Evolutionary conservation across 2,888 invertebrate genomes (phyloP).

Genomic region (Torymus tubicola): DNA sequence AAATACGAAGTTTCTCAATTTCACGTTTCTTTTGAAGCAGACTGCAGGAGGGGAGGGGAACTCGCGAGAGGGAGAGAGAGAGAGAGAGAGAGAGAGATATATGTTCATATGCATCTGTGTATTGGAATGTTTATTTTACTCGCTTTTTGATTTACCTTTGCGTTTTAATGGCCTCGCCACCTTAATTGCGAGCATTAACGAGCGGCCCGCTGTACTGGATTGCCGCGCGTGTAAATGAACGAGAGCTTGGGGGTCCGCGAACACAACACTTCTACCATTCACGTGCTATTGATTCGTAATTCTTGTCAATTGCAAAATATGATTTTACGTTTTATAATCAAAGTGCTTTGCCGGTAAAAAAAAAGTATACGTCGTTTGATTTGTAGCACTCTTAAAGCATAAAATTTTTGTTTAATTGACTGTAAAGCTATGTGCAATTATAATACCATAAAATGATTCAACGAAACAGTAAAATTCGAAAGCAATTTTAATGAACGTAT

Average conservation of each 20-base stretch:
- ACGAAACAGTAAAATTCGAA: conserved; percentile 13
- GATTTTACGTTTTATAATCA: background rate
- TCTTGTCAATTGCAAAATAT: conserved; percentile 40
- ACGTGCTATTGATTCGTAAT: conserved; percentile 51
- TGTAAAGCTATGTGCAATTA: background rate
- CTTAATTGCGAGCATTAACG: conserved; percentile 68
- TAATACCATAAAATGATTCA: background rate
- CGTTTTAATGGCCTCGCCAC: conserved; percentile 58
- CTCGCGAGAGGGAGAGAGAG: background rate
- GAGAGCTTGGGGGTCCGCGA: conserved; percentile 49
- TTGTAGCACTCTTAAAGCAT: conserved; percentile 29
- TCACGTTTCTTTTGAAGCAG: conserved; percentile 42
- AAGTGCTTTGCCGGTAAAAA: conserved; percentile 33
- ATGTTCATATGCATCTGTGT: conserved; percentile 40
- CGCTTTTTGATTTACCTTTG: conserved; percentile 55
- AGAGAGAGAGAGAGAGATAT: conserved; percentile 22
- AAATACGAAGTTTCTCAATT: conserved; percentile 50
- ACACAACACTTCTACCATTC: conserved; percentile 40
- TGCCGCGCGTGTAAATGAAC: conserved; percentile 64
- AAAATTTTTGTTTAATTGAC: conserved; percentile 16
- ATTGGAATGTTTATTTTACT: conserved; percentile 56
- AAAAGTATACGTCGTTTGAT: conserved; percentile 41
- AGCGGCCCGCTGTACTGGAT: conserved; percentile 62
- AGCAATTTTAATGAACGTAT: background rate
- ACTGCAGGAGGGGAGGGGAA: background rate